Percentiles rank a stretch among this genome's conserved stretches.
phyloP scores from a whole-genome alignment of 2,888 invertebrate species.

The Ophion ventricosus region DNA sequence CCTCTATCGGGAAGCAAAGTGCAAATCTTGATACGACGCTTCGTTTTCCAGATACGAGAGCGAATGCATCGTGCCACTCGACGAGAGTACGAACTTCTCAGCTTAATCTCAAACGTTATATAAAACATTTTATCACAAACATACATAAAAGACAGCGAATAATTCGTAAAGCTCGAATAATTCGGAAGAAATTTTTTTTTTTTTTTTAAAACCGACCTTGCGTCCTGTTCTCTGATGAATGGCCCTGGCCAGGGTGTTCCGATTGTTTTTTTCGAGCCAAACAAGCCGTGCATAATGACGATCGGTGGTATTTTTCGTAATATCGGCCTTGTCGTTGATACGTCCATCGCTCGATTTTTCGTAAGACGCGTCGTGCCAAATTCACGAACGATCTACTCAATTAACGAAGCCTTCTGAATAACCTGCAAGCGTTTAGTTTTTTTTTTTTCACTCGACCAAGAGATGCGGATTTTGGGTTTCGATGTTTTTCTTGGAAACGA shows the following conservation, averaged over 20 bases:
- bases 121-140: too few species aligned
- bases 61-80: constrained; percentile 98
- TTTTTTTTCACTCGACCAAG: too few species aligned
- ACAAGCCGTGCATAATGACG: constrained; percentile 93
- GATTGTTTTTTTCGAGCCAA: constrained; percentile 95
- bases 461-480: too few species aligned
- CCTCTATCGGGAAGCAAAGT: not conserved
- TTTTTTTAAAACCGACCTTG: constrained; percentile 85
- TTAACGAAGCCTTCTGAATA: constrained; percentile 6
- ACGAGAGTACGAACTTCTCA: too few species aligned
- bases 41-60: constrained; percentile 90
- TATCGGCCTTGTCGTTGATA: constrained; percentile 55
- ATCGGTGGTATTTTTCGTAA: constrained; percentile 85
- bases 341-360: constrained; percentile 83
- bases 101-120: too few species aligned
- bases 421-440: too few species aligned
- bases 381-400: constrained; percentile 84
- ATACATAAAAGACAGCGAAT: too few species aligned
- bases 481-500: too few species aligned
- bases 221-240: constrained; percentile 87
- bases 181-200: too few species aligned
- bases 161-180: too few species aligned
- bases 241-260: constrained; percentile 91
- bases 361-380: constrained; percentile 88
- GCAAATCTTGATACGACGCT: not conserved